Base-by-base conservation (phyloP, 2,113 vertebrate species). In the Sceloporus undulatus region DNA sequence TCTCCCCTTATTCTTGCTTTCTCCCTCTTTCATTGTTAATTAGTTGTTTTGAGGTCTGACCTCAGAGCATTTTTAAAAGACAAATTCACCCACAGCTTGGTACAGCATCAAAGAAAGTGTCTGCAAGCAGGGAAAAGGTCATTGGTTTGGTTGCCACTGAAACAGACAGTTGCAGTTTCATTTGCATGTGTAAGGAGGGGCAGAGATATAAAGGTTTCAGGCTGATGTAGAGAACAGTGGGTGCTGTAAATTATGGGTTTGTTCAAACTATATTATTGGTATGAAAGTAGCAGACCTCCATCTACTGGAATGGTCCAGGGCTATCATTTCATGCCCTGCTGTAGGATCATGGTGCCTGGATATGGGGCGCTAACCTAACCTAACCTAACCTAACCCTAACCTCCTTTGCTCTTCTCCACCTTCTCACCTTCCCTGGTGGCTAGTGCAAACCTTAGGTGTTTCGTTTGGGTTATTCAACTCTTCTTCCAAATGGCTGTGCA, bases 41-140 rank as follows among this genome's bases (percentile, higher is more conserved):
- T 95, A 89, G 96, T 96, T 96, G 94, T 94, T 97, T 96, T 95
- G 83, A 95, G 90, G 77, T 87, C 86, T 74, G 71, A 74, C 87
- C 92, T 93, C 48, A 79, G 93, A 87, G 94, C 89, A 89, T 89
- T 29, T 76, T 59, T 59, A 56, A 59, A 73, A 54, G 29, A 34
- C 91, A 94, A 91, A 76, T 93, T 95, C 92, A 90, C 75, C 78
- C 40, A 84, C 87, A 10, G 77, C 14, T 73, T 94, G 90, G 92
- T 88, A 90, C 81, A 29, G 74, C 89, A 84, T 93, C 92, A 94
- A 89, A 84, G n/a, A 8, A 86, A 89, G 88, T 90, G 2, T 0
- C 88, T 87, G 88, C 71, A 71, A 3, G 88, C 74, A 87, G 93
- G 94, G 94, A 95, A 96, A 93, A 82, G 87, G 81, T 87, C 90